These are phyloP conservation scores for Rhegmatorhina hoffmannsi DNA, from an alignment of 2,113 vertebrate genomes.

Conservation along the genomic window DNA sequence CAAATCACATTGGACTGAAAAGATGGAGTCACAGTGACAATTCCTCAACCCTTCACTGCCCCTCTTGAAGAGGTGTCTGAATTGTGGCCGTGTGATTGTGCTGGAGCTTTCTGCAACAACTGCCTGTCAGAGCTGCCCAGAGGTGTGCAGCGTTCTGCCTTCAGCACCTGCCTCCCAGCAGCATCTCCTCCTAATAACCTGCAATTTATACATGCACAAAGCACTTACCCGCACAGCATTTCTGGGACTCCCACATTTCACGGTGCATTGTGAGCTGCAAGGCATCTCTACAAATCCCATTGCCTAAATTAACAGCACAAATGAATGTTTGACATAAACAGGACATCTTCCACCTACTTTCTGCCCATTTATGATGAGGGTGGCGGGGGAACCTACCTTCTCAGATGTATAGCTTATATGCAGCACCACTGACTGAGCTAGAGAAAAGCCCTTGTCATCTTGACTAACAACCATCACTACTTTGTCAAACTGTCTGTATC, in stretches of 20 bases:
- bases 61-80: background rate
- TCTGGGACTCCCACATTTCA: background rate
- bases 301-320: background rate
- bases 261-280: background rate
- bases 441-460: background rate
- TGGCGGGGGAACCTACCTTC: background rate
- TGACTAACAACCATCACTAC: background rate
- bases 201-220: background rate
- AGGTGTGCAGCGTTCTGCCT: background rate
- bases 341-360: background rate
- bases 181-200: background rate
- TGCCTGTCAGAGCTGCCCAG: accelerated
- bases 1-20: accelerated
- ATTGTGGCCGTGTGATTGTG: accelerated
- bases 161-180: background rate
- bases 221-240: background rate
- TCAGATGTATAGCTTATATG: background rate
- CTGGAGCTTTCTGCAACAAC: background rate
- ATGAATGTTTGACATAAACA: background rate
- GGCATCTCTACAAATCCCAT: background rate
- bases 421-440: background rate
- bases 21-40: background rate
- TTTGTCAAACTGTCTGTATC: slow-evolving; percentile 33
- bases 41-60: background rate
- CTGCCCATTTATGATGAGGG: background rate